Evolutionary conservation across 2,888 invertebrate species (phyloP), one percentile per base, ranked within the genome.

Genomic region (Gibbula magus): DNA sequence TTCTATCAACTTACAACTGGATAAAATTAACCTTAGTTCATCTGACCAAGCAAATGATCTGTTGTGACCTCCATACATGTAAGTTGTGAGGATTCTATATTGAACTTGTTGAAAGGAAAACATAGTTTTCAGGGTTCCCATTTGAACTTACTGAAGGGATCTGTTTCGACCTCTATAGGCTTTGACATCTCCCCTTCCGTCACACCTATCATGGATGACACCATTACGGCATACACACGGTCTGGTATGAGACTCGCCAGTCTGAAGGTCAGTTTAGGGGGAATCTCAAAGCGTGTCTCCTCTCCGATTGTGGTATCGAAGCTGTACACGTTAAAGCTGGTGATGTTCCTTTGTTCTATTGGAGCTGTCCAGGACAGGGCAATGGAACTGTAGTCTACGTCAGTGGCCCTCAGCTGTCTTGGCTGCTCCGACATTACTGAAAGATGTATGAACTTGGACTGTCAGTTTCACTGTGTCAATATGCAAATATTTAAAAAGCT

Each of bases 391-490:
- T 35, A 70, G 2, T 35, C 32, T 39, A 39, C 39, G 13, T 25
- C 25, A 18, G 39, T 70, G 16, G 35, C 70, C 10, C 20, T 8
- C 39, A 70, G 39, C 18, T 35, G 70, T 35, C 70, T 16, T 8
- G 70, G 70, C 20, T 70, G 35, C 39, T 70, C 70, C 0, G 70
- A 70, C 70, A 70, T 70, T n/a, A 70, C 70, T 70, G 70, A 10
- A 5, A 7, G 3, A 8, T 35, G 3, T 35, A 5, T 35, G 45
- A 45, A 45, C 10, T 10, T 45, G 10, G 45, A 10, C 5, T 8
- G 4, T 10, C 1, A 45, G 5, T 8, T 45, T 45, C 45, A 8
- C 13, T 10, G 45, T 10, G 45, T 45, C 45, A 45, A 45, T 10
- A 45, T 45, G n/a, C n/a, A n/a, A n/a, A n/a, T n/a, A n/a, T n/a